These are phyloP conservation scores for Bombus waltoni DNA, from an alignment of 1,140 invertebrate species.

Conservation along the genomic window DNA sequence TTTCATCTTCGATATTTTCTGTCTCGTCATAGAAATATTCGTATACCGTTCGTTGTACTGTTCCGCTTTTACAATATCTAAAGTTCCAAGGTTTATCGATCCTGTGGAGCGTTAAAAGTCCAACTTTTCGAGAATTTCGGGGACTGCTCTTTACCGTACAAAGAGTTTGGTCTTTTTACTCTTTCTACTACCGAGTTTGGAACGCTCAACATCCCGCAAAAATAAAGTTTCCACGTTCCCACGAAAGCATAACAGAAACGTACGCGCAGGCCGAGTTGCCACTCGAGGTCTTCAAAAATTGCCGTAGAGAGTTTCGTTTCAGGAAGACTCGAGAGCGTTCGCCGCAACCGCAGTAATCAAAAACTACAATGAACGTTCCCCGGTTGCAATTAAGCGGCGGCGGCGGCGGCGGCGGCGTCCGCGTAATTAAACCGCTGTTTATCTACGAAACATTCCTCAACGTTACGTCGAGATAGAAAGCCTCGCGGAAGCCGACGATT, in stretches of 20 bases:
- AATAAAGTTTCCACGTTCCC: neutral
- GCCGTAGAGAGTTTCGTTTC: slow-evolving; percentile 19
- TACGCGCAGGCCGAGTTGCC: neutral
- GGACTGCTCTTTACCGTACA: neutral
- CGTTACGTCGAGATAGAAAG: slow-evolving; percentile 6
- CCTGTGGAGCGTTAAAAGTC: neutral
- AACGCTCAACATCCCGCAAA: neutral
- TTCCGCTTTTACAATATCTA: neutral
- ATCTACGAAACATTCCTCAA: slow-evolving; percentile 17
- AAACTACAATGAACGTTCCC: slow-evolving; percentile 41
- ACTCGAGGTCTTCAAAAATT: neutral
- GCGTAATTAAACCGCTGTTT: slow-evolving; percentile 48
- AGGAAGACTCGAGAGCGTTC: neutral
- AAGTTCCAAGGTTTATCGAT: neutral
- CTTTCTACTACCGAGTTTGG: neutral
- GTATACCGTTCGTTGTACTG: neutral
- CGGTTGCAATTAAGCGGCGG: slow-evolving; percentile 35
- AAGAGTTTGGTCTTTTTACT: neutral
- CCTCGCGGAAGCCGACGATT: neutral
- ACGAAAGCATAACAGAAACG: neutral
- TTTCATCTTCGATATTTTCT: neutral
- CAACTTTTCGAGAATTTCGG: neutral
- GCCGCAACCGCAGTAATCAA: slow-evolving; percentile 45
- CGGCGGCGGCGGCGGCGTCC: slow-evolving; percentile 16
- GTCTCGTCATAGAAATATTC: no score